Conservation (phyloP, 2,797 vertebrate genomes). For the Pelochelys cantorii region DNA sequence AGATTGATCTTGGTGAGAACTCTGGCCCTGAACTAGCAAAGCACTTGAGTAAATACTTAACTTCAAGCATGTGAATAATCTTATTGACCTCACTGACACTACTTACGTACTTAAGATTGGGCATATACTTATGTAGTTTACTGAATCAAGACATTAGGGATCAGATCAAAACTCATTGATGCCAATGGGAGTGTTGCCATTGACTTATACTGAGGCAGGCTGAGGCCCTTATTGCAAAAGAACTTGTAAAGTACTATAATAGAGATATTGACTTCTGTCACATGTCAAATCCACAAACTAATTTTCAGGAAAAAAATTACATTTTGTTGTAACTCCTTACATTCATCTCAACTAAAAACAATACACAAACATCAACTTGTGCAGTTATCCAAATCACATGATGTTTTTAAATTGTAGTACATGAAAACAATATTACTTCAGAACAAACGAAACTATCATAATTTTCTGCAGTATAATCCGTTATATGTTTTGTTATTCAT, state of each 20-base stretch:
- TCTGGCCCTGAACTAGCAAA: background rate
- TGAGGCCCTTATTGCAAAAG: background rate
- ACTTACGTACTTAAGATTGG: background rate
- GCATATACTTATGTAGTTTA: background rate
- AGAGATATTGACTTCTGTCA: background rate
- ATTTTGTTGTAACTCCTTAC: background rate
- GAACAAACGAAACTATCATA: background rate
- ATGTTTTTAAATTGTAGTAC: background rate
- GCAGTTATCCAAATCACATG: background rate
- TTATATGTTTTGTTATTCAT: background rate
- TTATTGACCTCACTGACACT: background rate
- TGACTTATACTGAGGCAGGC: background rate
- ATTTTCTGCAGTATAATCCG: background rate
- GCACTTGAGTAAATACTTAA: background rate
- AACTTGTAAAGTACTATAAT: background rate
- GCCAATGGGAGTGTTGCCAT: background rate
- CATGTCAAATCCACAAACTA: background rate
- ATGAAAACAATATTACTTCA: background rate
- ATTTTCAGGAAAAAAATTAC: background rate
- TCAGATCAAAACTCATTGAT: background rate
- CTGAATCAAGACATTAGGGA: background rate
- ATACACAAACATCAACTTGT: background rate
- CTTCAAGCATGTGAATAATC: background rate
- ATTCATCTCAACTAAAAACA: background rate
- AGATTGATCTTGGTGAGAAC: background rate